phyloP scores from a whole-genome alignment of 1,140 invertebrate genomes.

The Drosophila tropicalis region DNA sequence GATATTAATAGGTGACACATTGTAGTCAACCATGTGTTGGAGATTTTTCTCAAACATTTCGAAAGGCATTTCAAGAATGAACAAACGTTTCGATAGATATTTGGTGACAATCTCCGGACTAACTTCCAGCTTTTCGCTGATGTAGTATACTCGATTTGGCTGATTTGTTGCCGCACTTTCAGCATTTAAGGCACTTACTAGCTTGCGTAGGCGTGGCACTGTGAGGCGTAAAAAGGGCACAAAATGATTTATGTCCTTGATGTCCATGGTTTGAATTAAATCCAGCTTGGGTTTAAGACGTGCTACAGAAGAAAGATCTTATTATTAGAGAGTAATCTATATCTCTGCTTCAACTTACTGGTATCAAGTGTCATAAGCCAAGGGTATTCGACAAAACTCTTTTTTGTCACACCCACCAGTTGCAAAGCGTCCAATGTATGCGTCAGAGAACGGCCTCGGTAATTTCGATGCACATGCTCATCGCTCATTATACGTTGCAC shows the following conservation, averaged over 20 bases:
- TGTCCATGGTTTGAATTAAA: conserved; percentile 55
- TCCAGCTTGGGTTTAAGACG: conserved; percentile 55
- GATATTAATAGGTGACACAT: conserved; percentile 83
- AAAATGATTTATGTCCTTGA: conserved; percentile 75
- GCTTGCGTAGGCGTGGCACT: conserved; percentile 57
- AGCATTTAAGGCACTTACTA: conserved; percentile 46
- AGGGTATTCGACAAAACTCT: conserved; percentile 72
- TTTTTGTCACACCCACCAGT: conserved; percentile 58
- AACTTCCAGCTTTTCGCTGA: conserved; percentile 68
- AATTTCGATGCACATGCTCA: conserved; percentile 57
- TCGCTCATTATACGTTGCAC: conserved; percentile 54
- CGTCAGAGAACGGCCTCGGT: conserved; percentile 41
- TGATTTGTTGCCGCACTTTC: conserved; percentile 48
- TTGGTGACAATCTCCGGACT: conserved; percentile 67
- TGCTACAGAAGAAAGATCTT: conserved; percentile 21
- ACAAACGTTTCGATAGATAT: conserved; percentile 73
- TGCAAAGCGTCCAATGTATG: conserved; percentile 51
- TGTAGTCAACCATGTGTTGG: conserved; percentile 77
- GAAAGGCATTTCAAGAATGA: conserved; percentile 79
- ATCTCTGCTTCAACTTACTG: conserved; percentile 39
- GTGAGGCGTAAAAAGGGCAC: conserved; percentile 73
- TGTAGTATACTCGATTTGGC: conserved; percentile 78
- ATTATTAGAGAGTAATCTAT: too few species aligned
- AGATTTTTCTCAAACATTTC: conserved; percentile 79
- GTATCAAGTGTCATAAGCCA: conserved; percentile 67